Base-by-base conservation (phyloP, 2,888 invertebrate species). In the Heliconius cydno region DNA sequence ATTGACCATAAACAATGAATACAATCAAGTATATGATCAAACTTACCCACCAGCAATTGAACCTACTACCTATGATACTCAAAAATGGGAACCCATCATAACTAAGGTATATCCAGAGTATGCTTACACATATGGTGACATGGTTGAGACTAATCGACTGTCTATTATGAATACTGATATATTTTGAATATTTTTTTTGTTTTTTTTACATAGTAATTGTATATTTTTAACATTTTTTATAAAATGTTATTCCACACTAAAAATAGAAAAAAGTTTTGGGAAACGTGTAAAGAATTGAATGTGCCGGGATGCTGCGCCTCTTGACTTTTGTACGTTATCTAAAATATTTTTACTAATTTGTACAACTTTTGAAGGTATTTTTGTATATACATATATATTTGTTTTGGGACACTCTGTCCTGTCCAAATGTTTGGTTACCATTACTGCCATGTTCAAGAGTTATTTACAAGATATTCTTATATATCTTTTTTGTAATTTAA, bases 81-180 rank as follows among this genome's bases (percentile, higher is more conserved):
- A 78, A 38, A 84, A 84, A 68, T 92, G 91, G 92, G 90, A 91
- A 79, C 90, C 90, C 0, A 88, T 90, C 79, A 85, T 91, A 79
- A 89, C 90, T 52, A 92, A 90, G 83, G 86, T 91, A 19, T 88
- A 85, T 85, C 84, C 85, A 15, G 85, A 85, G 34, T 85, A 84
- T 77, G 78, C 82, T 52, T 86, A 85, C 76, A 88, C 87, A 77
- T 84, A 85, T 73, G 87, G 87, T 66, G 85, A 89, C 73, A 80
- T 86, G 77, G 85, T 86, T 66, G 86, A 86, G 63, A 83, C 84
- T 66, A 87, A 84, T 83, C 83, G 86, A 78, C 83, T 89, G 75
- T 86, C 88, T 75, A 84, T 90, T 75, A 84, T 91, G 84, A 89
- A 92, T 84, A 88, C 91, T 65, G 89, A 92, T 86, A 90, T 92